Evolutionary conservation across 2,113 vertebrate species (phyloP), one percentile per base, ranked within the genome.

Genomic region (Poecilia latipinna): DNA sequence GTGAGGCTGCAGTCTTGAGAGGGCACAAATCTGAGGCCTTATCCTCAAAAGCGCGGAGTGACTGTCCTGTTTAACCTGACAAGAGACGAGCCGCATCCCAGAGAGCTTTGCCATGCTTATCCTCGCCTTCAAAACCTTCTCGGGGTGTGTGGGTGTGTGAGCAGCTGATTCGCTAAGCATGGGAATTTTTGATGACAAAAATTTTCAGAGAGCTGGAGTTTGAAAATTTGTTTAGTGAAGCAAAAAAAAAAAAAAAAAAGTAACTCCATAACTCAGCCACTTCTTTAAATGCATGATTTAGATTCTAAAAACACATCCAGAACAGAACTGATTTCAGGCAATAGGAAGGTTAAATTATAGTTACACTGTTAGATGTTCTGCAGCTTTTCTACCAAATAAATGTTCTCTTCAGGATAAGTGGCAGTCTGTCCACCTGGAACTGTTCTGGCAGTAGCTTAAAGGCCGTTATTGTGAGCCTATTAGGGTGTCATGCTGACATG

Each of bases 341-440:
- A 17, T 63, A n/a, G 51, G 51, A 57, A n/a, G 51, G 51, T 24
- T 57, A n/a, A 10, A 74, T 37, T 65, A 66, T 24, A 42, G 48
- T 35, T 60, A 62, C 54, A 75, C 5, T 15, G 61, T 75, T 85
- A 82, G 81, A 87, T 79, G 73, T 81, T 84, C 86, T 86, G 81
- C 85, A 86, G 83, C 39, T 24, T 26, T 33, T n/a, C 75, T 72
- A 74, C 70, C 72, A 68, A 83, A 75, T 77, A 82, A 80, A 77
- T 84, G 80, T 83, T 73, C 70, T 64, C 85, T 80, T 84, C 69
- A 79, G 77, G 82, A 87, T 86, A 69, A 88, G 89, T 86, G 82
- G 70, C 78, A 77, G 72, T 73, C 70, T 67, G 73, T 84, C 74
- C 72, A 82, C 82, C 73, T 22, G 33, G 82, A 88, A 82, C 71